Evolutionary conservation across 2,888 invertebrate genomes (phyloP), one percentile per base, ranked within the genome.

Genomic region (Nemotelus pantherinus): DNA sequence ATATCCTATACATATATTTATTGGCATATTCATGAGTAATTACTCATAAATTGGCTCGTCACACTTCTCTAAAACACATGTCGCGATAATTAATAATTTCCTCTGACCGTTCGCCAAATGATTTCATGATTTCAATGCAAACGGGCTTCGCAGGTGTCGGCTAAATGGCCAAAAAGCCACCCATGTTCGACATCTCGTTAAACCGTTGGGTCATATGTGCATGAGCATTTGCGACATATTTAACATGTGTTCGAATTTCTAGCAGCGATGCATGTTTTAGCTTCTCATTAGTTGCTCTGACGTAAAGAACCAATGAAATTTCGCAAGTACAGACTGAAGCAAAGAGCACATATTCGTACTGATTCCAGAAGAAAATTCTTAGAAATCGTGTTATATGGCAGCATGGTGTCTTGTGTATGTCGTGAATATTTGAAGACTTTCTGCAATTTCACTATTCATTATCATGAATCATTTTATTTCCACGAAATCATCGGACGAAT

Each of bases 21-120:
- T 25, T 25, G 25, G 25, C 57, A 72, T n/a, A 45, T 45, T 6
- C 45, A 58, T 58, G 47, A 39, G 44, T 44, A 63, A 75, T 75
- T 64, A 63, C 48, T 74, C 50, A 63, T 25, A 47, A 75, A 74
- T 47, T 2, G 3, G 3, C 60, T 50, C 41, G 10, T 63, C 63
- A 48, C 63, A 63, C 50, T 48, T 50, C 39, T 55, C 76, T 55
- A 41, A 67, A 79, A 79, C 79, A 77, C 47, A 71, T 77, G 79
- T 79, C 72, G 71, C 77, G 57, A 76, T 79, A 79, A 79, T 79
- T 79, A 79, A 79, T 79, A 72, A 58, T 72, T 60, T 65, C 72
- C 67, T 76, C 72, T 77, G 77, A 76, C 57, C 75, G 71, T 41
- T 44, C 45, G n/a, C 47, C 45, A 48, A 67, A 67, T 58, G 58